Evolutionary conservation across 1,140 invertebrate genomes (phyloP), one percentile per base, ranked within the genome.

Genomic region (Listronotus bonariensis): DNA sequence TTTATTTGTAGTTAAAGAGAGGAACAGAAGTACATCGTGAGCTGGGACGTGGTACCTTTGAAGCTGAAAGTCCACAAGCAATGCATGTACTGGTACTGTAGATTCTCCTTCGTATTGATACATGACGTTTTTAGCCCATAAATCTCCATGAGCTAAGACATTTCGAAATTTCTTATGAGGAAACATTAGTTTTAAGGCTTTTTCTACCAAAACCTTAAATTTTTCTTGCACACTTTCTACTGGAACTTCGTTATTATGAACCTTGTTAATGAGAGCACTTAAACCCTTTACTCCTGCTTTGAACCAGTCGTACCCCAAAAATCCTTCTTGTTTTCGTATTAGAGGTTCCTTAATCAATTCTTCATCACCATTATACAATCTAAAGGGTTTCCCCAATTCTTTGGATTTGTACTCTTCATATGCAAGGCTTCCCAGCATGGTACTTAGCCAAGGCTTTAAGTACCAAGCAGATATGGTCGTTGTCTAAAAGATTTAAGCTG

Each of bases 51-150:
- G 32, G 72, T 83, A 87, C 32, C 85, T 70, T 0, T 79, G 80
- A 18, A 87, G 78, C 73, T 88, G 87, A 54, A 84, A 87, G 69
- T 89, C 87, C 14, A 89, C 80, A 7, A 88, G 68, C 5, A 84
- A 76, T 12, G 83, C 83, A 10, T 77, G 72, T 1, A 77, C 58
- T 0, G 66, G 53, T 15, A 20, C 18, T 11, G 14, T 31, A 15
- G 31, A 42, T 20, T 49, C 17, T 11, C 55, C 49, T 41, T 80
- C 73, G 58, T 83, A 83, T 70, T 84, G 85, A 34, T 85, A 82
- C 70, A 88, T 80, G 9, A 87, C 71, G 70, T 88, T 88, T 68
- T 86, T 87, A 0, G 79, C 72, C 86, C 86, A 88, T 1, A 87
- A 68, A 76, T 88, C 84, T 0, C 82, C 82, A 72, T 87, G 87